These are phyloP conservation scores for Cantharis rustica DNA, from an alignment of 2,888 invertebrate genomes.

Conservation along the genomic window DNA sequence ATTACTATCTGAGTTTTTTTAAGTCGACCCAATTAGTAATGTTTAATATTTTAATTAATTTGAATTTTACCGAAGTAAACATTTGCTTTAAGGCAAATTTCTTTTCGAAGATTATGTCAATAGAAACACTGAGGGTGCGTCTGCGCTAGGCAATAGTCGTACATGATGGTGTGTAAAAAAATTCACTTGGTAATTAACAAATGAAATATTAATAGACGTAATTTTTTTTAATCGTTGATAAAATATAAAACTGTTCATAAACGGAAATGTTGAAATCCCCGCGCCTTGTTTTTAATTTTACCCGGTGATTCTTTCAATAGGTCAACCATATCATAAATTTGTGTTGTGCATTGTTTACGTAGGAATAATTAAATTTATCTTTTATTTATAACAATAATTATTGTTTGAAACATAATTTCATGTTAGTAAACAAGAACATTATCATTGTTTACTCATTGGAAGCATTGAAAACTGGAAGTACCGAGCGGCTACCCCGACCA, in stretches of 20 bases:
- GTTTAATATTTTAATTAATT: neutral
- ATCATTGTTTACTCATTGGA: no score
- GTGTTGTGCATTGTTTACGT: neutral
- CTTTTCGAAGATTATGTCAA: no score
- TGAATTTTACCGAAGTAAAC: no score
- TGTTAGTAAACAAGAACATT: neutral
- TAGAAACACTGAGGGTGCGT: no score
- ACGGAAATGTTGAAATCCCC: neutral
- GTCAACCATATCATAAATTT: neutral
- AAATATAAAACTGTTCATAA: neutral
- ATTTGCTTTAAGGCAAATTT: no score
- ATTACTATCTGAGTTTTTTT: neutral
- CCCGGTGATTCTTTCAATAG: neutral
- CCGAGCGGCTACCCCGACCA: neutral
- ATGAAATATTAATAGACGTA: neutral
- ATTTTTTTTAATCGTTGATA: neutral
- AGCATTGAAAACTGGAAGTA: neutral
- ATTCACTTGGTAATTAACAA: neutral
- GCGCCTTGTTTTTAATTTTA: neutral
- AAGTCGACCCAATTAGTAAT: neutral
- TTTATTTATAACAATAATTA: neutral
- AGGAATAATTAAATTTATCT: neutral
- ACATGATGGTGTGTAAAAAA: neutral
- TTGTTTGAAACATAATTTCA: neutral
- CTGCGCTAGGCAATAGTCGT: neutral